These are phyloP conservation scores for Ectropis grisescens DNA, from an alignment of 1,140 invertebrate genomes.

Conservation along the genomic window DNA sequence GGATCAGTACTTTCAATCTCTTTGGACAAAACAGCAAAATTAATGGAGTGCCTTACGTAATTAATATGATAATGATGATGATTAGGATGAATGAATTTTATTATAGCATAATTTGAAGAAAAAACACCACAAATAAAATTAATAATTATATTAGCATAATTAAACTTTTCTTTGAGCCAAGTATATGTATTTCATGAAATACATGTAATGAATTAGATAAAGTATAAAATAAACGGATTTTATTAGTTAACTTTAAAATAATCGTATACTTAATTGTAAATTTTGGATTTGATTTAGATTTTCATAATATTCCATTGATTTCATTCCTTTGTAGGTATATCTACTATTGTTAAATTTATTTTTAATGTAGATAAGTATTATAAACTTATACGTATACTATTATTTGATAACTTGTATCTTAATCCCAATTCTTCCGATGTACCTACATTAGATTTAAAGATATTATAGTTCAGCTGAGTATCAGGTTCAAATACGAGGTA, in stretches of 20 bases:
- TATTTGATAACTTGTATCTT: too few relatives aligned
- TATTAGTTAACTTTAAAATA: slow-evolving; percentile 3
- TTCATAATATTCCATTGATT: too few relatives aligned
- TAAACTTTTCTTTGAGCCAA: slow-evolving; percentile 42
- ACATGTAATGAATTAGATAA: slow-evolving; percentile 32
- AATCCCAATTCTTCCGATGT: too few relatives aligned
- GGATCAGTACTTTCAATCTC: slow-evolving; percentile 48
- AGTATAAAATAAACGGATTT: slow-evolving; percentile 1
- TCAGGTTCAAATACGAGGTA: too few relatives aligned
- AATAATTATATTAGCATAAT: slow-evolving; percentile 54
- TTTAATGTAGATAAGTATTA: too few relatives aligned
- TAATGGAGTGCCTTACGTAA: slow-evolving; percentile 68
- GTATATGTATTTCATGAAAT: slow-evolving; percentile 47
- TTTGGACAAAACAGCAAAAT: slow-evolving; percentile 60
- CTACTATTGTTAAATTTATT: too few relatives aligned
- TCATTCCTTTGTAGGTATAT: too few relatives aligned
- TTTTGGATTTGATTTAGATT: too few relatives aligned
- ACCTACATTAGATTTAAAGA: too few relatives aligned
- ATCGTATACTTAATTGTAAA: too few relatives aligned
- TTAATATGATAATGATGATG: slow-evolving; percentile 64
- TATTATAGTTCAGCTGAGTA: slow-evolving; percentile 2
- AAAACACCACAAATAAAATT: slow-evolving; percentile 55
- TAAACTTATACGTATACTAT: too few relatives aligned
- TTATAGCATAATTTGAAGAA: slow-evolving; percentile 65
- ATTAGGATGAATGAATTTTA: slow-evolving; percentile 64